Evolutionary conservation across 2,113 vertebrate species (phyloP), one percentile per base, ranked within the genome.

Genomic region (Empidonax alnorum): DNA sequence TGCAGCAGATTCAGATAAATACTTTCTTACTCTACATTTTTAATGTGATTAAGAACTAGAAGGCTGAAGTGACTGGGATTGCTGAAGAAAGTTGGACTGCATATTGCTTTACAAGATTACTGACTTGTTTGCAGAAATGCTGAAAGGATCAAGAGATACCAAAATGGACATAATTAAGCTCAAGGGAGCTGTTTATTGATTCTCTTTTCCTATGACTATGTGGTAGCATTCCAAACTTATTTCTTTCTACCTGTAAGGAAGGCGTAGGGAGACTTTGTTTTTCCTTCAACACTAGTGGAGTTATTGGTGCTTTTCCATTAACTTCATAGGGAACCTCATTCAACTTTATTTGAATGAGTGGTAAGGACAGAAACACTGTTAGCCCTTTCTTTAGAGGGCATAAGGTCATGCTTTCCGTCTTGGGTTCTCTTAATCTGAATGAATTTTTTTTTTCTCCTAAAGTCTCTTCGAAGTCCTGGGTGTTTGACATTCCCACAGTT

Each of bases 21-120:
- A n/a, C 15, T 72, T 84, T 73, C 41, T 77, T 56, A 61, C 22
- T 84, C 37, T 84, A 72, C 39, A 78, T 94, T 90, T 95, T 81
- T 81, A 96, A 93, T 92, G 73, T 68, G 90, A 93, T 93, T 93
- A 94, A 78, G 44, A 88, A 9, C 27, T 80, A 68, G 56, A 75
- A 67, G 68, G 21, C 41, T 72, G 47, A 89, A 90, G 28, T 90
- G 61, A 65, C 82, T 93, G 61, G n/a, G 27, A 44, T 50, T 59
- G 66, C 62, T 72, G 37, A 86, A 78, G 28, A 88, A 84, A 89
- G 71, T 78, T 77, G 62, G 41, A 53, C 52, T 74, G 24, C 49
- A 55, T 59, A 31, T 80, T 88, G n/a, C 33, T 25, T 93, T 93
- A 44, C 35, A 90, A 84, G 22, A 63, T 77, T 59, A 41, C 50